These are phyloP conservation scores for Eurystomus gularis DNA, from an alignment of 2,113 vertebrate species.

Conservation along the genomic window DNA sequence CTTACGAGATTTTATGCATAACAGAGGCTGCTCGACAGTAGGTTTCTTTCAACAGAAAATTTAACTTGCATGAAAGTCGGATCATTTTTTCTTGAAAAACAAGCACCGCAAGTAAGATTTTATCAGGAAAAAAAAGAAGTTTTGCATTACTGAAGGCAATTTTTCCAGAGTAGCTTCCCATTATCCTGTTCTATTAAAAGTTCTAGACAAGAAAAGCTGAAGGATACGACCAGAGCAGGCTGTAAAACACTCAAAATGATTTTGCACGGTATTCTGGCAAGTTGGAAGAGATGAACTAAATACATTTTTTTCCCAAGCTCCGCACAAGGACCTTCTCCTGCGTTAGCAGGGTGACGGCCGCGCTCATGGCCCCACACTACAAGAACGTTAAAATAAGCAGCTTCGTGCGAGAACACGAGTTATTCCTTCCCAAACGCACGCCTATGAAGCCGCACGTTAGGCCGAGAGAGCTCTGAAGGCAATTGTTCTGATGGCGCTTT, in stretches of 20 bases:
- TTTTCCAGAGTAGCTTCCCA: neutral
- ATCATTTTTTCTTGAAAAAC: neutral
- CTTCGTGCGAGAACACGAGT: accelerated
- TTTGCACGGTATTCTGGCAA: accelerated
- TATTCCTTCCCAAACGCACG: neutral
- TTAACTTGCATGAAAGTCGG: accelerated
- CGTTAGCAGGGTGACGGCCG: neutral
- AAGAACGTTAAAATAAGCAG: neutral
- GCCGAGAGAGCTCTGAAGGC: neutral
- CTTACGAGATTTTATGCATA: accelerated
- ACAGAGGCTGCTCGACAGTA: neutral
- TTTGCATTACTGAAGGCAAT: neutral
- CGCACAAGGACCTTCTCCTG: neutral
- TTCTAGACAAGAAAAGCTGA: neutral
- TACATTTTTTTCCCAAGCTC: accelerated
- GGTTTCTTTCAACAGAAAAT: neutral
- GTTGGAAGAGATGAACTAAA: neutral
- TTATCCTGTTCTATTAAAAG: neutral
- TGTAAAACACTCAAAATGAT: neutral
- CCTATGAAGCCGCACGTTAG: accelerated
- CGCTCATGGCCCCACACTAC: accelerated
- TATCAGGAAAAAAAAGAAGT: neutral
- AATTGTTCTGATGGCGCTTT: accelerated
- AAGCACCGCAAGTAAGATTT: neutral
- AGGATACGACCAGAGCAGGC: neutral